These are phyloP conservation scores for Lacerta viridis DNA, from an alignment of 2,797 vertebrate species.

Conservation along the genomic window DNA sequence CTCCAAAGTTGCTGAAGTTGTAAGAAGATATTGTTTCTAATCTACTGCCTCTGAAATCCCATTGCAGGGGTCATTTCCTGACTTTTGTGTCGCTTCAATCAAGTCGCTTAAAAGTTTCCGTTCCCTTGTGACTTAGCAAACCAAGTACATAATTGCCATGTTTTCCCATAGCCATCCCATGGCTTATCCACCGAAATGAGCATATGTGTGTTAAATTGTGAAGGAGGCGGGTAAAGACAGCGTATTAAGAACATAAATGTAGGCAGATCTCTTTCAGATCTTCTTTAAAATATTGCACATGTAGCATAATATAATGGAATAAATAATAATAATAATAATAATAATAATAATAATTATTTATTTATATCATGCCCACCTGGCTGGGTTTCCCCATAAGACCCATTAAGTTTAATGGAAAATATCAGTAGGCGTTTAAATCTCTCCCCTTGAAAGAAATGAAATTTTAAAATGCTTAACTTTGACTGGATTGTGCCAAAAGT, in stretches of 20 bases:
- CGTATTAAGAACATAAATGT: conserved; percentile 7
- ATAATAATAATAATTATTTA: no score
- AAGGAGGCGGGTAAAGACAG: conserved; percentile 7
- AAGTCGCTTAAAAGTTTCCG: conserved; percentile 73
- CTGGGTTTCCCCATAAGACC: background rate
- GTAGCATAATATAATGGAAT: background rate
- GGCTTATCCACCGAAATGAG: conserved; percentile 38
- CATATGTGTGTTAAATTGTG: conserved; percentile 52
- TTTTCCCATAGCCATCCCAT: conserved; percentile 53
- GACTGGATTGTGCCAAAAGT: background rate
- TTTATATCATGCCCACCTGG: no score
- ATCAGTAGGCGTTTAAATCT: background rate
- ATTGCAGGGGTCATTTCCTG: conserved; percentile 88
- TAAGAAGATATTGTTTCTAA: conserved; percentile 88
- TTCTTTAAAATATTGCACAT: background rate
- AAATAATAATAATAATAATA: no score
- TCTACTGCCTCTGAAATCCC: conserved; percentile 74
- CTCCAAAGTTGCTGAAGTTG: conserved; percentile 83
- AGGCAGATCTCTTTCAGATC: background rate
- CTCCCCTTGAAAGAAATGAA: background rate
- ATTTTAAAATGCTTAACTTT: background rate
- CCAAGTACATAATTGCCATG: conserved; percentile 50
- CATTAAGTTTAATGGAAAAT: background rate
- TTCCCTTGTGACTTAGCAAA: conserved; percentile 57
- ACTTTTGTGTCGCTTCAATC: conserved; percentile 82